phyloP scores from a whole-genome alignment of 35 echinoderm and acorn worm genomes.

The Strongylocentrotus purpuratus region DNA sequence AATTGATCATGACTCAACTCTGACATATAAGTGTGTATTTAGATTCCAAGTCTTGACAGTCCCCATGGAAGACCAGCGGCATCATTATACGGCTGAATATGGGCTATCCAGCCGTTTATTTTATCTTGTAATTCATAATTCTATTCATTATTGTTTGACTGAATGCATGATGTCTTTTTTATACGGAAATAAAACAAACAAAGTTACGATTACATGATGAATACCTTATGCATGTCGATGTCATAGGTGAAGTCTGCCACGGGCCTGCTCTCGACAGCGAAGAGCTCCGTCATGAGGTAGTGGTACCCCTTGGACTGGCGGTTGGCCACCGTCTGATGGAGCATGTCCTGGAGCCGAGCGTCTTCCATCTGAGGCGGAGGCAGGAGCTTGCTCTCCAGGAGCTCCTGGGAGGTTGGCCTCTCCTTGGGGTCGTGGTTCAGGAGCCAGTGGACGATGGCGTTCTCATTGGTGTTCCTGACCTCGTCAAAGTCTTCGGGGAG shows the following conservation, averaged over 20 bases:
- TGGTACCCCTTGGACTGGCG: slow-evolving; percentile 79
- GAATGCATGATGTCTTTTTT: no score
- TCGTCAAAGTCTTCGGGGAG: slow-evolving; percentile 87
- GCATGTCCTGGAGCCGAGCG: slow-evolving; percentile 86
- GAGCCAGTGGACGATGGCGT: slow-evolving; percentile 77
- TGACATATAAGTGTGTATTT: no score
- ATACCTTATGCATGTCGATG: slow-evolving; percentile 91
- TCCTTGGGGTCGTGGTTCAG: slow-evolving; percentile 87
- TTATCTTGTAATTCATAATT: no score
- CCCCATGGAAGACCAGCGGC: no score
- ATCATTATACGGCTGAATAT: no score
- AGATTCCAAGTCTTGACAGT: no score
- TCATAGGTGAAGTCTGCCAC: slow-evolving; percentile 88
- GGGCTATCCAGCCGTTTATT: no score
- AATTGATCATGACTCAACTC: no score
- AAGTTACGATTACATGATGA: no score
- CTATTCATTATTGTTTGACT: no score
- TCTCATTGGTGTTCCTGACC: slow-evolving; percentile 47
- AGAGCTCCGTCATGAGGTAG: slow-evolving; percentile 79
- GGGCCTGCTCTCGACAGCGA: slow-evolving; percentile 62
- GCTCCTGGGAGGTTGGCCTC: slow-evolving; percentile 82
- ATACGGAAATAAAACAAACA: no score
- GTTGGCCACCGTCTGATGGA: slow-evolving; percentile 88
- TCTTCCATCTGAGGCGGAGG: slow-evolving; percentile 95
- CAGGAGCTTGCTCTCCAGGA: slow-evolving; percentile 79